Percentiles rank a stretch among this genome's conserved stretches.
These are phyloP conservation scores for Polydrusus pterygomalis DNA, from an alignment of 2,888 invertebrate genomes.

Conservation along the genomic window DNA sequence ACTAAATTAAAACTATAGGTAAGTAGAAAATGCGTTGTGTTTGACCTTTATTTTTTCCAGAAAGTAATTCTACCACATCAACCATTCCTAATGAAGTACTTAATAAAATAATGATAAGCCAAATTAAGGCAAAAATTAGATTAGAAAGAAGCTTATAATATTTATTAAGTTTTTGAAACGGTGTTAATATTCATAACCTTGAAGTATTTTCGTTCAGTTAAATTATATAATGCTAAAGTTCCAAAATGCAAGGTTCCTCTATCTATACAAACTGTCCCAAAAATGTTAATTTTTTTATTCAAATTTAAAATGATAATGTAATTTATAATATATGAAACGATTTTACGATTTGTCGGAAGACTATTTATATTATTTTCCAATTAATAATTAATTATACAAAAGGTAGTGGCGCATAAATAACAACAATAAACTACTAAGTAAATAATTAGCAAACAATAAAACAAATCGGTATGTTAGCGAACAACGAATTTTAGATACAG, in stretches of 20 bases:
- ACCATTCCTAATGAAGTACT: neutral
- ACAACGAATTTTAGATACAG: no score
- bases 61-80: neutral
- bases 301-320: neutral
- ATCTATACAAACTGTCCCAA: slow-evolving; percentile 18
- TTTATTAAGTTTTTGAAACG: slow-evolving; percentile 33
- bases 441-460: neutral
- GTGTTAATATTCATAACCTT: slow-evolving; percentile 24
- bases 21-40: neutral
- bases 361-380: neutral
- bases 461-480: no score
- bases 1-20: no score
- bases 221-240: slow-evolving; percentile 28
- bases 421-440: neutral
- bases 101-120: slow-evolving; percentile 3
- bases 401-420: neutral
- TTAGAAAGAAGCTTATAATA: slow-evolving; percentile 8
- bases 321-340: no score
- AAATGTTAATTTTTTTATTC: neutral
- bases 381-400: neutral
- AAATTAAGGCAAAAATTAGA: slow-evolving; percentile 2
- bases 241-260: slow-evolving; percentile 24
- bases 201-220: slow-evolving; percentile 35
- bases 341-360: no score
- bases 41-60: neutral